phyloP scores from a whole-genome alignment of 1,140 invertebrate species.

The Drosophila navojoa region DNA sequence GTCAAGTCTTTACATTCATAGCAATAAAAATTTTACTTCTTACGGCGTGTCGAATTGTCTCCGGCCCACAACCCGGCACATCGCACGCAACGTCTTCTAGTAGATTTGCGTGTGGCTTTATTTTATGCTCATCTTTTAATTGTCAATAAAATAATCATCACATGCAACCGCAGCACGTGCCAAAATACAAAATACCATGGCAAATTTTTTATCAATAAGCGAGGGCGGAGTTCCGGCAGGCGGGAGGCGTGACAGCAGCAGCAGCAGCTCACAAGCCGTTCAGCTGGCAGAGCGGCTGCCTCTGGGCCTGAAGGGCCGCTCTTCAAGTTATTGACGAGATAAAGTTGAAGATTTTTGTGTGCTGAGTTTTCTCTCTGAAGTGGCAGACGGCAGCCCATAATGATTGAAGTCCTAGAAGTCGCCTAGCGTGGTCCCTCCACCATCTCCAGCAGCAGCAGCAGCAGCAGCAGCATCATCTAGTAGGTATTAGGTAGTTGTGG shows the following conservation, averaged over 20 bases:
- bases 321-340: constrained; percentile 79
- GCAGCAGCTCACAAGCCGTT: not conserved
- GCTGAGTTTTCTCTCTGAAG: constrained; percentile 73
- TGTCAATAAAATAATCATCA: constrained; percentile 82
- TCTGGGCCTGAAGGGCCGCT: constrained; percentile 23
- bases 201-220: constrained; percentile 68
- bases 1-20: constrained; percentile 68
- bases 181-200: constrained; percentile 39
- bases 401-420: constrained; percentile 58
- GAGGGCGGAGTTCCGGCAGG: not conserved
- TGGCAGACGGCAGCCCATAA: constrained; percentile 69
- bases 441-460: not conserved
- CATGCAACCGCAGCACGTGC: constrained; percentile 76
- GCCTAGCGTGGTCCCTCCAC: constrained; percentile 1
- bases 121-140: constrained; percentile 76
- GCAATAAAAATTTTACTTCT: constrained; percentile 69
- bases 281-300: not conserved
- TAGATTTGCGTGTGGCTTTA: constrained; percentile 42
- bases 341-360: constrained; percentile 81
- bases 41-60: constrained; percentile 43
- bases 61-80: not conserved
- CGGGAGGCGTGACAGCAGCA: not conserved
- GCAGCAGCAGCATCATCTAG: not conserved
- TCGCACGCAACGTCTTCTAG: not conserved
- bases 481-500: not conserved